Evolutionary conservation across 2,113 vertebrate species (phyloP), one percentile per base, ranked within the genome.

Genomic region (Eubucco bourcierii): DNA sequence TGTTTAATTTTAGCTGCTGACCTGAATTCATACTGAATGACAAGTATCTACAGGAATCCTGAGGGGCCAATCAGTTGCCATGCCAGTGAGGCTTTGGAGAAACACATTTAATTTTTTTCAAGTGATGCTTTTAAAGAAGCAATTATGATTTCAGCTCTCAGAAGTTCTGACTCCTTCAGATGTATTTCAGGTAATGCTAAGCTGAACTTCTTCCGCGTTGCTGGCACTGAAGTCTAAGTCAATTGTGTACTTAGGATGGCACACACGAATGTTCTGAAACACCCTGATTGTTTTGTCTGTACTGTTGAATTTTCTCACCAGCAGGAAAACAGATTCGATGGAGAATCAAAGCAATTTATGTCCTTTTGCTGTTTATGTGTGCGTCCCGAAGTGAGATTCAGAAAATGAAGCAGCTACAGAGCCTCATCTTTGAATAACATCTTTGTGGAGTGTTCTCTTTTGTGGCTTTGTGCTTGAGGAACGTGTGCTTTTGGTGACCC

Each of bases 1-100:
- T 96, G 81, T 92, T 96, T 98, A 91, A 98, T 97, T 98, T 98
- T 98, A 98, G 97, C 93, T 95, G 93, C 93, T 98, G 97, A 97
- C 97, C 97, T 95, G 97, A 96, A 98, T 98, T 96, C 95, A 82
- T 91, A 91, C 67, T 93, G 94, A 97, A 98, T 96, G 95, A 96
- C 93, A 93, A 94, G 95, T 93, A 95, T 88, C 90, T 94, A 59
- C 81, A 96, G 80, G 90, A 97, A 95, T 92, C 91, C 96, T 96
- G 93, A 91, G 95, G 90, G 93, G 86, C 88, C 92, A 95, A 96
- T 98, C 95, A 95, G 95, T 90, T 93, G 90, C 95, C 95, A 33
- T 90, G 93, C 82, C 90, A 93, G 88, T 70, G 80, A 95, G 90
- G 88, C 95, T 88, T 93, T 95, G 93, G 90, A 93, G 95, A 91